Evolutionary conservation across 1,140 invertebrate genomes (phyloP).

Genomic region (Brachionus rubens): DNA sequence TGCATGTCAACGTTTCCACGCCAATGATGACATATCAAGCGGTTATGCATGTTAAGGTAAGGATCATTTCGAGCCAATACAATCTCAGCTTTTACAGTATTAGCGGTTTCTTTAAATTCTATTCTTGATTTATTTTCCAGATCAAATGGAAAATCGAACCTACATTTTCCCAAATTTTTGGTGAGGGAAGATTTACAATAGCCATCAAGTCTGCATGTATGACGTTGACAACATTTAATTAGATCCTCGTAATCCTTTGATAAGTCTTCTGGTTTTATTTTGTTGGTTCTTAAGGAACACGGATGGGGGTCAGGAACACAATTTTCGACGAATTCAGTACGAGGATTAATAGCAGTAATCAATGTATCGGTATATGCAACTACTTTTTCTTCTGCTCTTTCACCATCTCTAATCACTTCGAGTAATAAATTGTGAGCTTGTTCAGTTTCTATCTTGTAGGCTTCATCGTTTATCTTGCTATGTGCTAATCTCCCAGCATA

Average conservation of each 20-base stretch:
- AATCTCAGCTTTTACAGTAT: background rate
- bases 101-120: background rate
- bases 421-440: background rate
- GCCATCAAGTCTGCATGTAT: background rate
- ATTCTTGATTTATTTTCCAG: background rate
- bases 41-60: background rate
- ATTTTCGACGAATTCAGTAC: background rate
- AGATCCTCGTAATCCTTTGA: background rate
- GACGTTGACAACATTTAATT: background rate
- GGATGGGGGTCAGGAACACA: background rate
- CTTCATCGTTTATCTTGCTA: background rate
- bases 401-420: background rate
- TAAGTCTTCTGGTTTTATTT: background rate
- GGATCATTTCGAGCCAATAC: background rate
- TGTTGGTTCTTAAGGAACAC: background rate
- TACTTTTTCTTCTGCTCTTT: background rate
- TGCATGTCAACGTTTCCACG: background rate
- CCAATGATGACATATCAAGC: background rate
- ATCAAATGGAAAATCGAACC: background rate
- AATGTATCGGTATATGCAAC: background rate
- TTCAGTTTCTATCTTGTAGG: background rate
- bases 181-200: background rate
- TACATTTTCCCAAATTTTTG: background rate
- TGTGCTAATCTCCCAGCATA: too few relatives aligned
- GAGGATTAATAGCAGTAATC: background rate